These are phyloP conservation scores for Uria aalge DNA, from an alignment of 2,113 vertebrate genomes.

Conservation along the genomic window DNA sequence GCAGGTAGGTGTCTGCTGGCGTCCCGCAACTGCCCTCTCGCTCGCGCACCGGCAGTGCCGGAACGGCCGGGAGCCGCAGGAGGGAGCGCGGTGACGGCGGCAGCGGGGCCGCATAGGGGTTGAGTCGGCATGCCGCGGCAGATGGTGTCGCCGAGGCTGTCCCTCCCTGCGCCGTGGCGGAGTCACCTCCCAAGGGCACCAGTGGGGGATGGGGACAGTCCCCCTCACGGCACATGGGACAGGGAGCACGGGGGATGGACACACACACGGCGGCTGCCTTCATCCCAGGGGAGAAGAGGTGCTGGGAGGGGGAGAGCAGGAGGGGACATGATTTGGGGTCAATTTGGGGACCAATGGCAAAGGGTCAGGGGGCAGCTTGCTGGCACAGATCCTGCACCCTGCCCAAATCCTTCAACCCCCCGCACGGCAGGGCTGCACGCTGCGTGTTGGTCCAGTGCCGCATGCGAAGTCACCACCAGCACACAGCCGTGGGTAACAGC, in stretches of 20 bases:
- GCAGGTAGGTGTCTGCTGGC: conserved; percentile 46
- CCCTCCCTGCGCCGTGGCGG: accelerated
- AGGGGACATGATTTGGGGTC: not conserved
- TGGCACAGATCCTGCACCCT: not conserved
- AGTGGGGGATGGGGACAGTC: accelerated
- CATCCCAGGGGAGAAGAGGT: not conserved
- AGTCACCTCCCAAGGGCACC: not conserved
- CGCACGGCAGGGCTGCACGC: accelerated
- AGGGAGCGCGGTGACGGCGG: not conserved
- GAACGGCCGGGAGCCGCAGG: accelerated
- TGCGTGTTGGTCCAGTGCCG: accelerated
- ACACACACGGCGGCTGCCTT: too few relatives aligned
- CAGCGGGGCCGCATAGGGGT: not conserved
- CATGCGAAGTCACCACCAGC: accelerated
- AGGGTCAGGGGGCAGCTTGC: not conserved
- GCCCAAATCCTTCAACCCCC: not conserved
- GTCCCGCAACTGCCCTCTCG: not conserved
- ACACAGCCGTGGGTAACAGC: not conserved
- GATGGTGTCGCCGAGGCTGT: not conserved
- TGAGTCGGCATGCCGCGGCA: accelerated
- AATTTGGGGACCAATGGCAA: not conserved
- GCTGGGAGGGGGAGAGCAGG: not conserved
- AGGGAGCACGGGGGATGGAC: not conserved
- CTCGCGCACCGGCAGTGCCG: not conserved
- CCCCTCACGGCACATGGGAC: accelerated